Evolutionary conservation across 2,113 vertebrate species (phyloP), one percentile per base, ranked within the genome.

Genomic region (Laterallus jamaicensis): DNA sequence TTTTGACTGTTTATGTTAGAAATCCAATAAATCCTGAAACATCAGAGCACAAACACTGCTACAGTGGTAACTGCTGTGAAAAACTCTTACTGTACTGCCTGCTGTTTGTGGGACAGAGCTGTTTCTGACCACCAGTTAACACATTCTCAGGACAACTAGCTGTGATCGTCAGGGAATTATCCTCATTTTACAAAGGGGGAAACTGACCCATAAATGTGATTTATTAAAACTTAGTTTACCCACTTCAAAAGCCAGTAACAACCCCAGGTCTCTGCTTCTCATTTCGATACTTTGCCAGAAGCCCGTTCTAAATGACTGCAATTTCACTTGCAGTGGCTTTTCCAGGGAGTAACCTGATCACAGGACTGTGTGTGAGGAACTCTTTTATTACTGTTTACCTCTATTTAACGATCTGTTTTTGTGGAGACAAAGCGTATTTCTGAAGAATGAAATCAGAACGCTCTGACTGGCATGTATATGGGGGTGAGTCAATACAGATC

Each of bases 361-460:
- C 77, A 73, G 74, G 26, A 13, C 54, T 62, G 40, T 62, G n/a
- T 29, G 13, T 63, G n/a, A 82, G 81, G 83, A 96, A 54, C 70
- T 73, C 44, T 71, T 67, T 83, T 93, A 81, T 92, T 96, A 70
- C 62, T 62, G 10, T 88, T 96, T 96, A 86, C 83, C n/a, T 94
- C 62, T 79, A 28, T 50, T 96, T 92, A 91, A 92, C 95, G 49
- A 79, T 82, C 52, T 92, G 58, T 79, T 54, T 92, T 88, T 88
- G 77, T 62, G 81, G 77, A 92, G 75, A 66, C 50, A 82, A 93
- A 92, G 62, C 8, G 1, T 40, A 19, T 79, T 94, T 96, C 77
- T 94, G 40, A 80, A 42, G 55, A 47, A 26, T 78, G 54, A 92
- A 91, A 88, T 90, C 80, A 69, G 89, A 86, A 92, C 80, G 79